Evolutionary conservation across 2,888 invertebrate genomes (phyloP).

Genomic region (Scaptomyza flava): DNA sequence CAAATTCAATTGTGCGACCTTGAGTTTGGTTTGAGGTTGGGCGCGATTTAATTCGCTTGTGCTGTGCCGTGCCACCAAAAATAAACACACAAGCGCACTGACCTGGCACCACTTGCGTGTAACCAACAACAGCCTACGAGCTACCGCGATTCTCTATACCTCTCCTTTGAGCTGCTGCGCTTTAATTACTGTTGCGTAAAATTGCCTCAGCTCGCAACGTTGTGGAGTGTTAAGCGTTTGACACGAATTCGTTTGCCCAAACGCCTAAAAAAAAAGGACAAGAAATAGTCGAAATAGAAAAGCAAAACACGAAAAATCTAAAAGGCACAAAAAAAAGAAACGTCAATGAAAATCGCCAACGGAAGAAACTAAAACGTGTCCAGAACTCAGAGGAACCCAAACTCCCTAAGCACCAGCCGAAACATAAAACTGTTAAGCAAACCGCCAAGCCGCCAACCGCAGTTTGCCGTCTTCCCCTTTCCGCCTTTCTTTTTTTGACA

Average conservation of each 20-base stretch:
- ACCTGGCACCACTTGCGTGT: constrained; percentile 55
- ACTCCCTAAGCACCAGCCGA: not conserved
- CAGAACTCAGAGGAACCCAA: constrained; percentile 6
- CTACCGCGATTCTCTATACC: not conserved
- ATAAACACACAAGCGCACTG: constrained; percentile 41
- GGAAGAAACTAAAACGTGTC: constrained; percentile 49
- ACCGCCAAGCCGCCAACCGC: constrained; percentile 39
- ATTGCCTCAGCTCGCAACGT: constrained; percentile 80
- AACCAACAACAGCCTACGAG: constrained; percentile 26
- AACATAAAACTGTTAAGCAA: constrained; percentile 29
- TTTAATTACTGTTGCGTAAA: constrained; percentile 81
- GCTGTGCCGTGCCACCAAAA: constrained; percentile 15
- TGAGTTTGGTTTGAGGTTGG: constrained; percentile 32
- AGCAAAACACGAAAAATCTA: constrained; percentile 3
- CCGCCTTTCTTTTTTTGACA: not conserved
- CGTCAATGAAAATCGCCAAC: constrained; percentile 46
- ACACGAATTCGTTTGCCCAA: constrained; percentile 65
- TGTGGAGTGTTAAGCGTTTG: constrained; percentile 80
- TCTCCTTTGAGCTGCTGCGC: constrained; percentile 40
- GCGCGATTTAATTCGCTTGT: constrained; percentile 43
- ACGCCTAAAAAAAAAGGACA: constrained; percentile 14
- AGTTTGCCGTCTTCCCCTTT: constrained; percentile 4
- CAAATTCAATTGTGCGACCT: constrained; percentile 60
- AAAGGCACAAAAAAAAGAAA: constrained; percentile 6
- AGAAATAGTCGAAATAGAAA: constrained; percentile 6